These are phyloP conservation scores for Monarcha castaneiventris DNA, from an alignment of 2,113 vertebrate genomes.

Conservation along the genomic window DNA sequence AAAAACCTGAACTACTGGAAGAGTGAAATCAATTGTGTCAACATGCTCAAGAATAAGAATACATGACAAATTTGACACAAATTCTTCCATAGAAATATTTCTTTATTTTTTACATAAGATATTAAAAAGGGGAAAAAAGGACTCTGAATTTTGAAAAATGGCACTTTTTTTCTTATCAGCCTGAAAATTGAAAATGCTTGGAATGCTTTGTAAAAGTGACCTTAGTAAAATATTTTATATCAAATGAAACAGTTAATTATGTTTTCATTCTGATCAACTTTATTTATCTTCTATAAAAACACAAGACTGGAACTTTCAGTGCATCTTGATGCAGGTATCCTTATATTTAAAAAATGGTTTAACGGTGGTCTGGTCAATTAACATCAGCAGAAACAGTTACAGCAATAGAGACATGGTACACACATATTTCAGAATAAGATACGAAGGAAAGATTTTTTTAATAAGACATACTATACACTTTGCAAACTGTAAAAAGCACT, in stretches of 20 bases:
- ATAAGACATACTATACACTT: background rate
- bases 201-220: background rate
- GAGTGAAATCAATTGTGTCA: background rate
- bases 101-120: background rate
- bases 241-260: background rate
- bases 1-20: background rate
- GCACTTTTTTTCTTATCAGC: background rate
- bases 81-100: background rate
- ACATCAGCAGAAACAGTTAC: background rate
- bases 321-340: background rate
- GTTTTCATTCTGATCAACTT: background rate
- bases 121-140: background rate
- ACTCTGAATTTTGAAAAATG: background rate
- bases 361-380: background rate
- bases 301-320: background rate
- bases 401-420: background rate
- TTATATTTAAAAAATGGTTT: background rate
- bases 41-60: background rate
- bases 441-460: background rate
- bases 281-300: background rate
- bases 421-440: background rate
- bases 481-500: background rate
- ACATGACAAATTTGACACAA: background rate
- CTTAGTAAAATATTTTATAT: background rate
- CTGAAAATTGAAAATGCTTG: background rate